Evolutionary conservation across 2,888 invertebrate species (phyloP).

Genomic region (Mesorhabditis sp.): DNA sequence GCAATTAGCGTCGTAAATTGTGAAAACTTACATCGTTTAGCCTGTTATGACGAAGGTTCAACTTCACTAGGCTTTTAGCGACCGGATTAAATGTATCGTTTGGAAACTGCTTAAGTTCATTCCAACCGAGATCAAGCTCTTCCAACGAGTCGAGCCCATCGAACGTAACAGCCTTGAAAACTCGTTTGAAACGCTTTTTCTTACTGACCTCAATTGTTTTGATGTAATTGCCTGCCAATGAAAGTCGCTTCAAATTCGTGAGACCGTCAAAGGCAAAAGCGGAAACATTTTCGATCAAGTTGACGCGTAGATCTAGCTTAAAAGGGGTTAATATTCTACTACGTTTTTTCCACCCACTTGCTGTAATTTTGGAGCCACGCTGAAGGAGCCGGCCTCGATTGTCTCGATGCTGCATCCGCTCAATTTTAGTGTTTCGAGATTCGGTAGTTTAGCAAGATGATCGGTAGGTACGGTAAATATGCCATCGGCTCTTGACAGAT

Average conservation of each 20-base stretch:
- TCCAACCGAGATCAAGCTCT: conserved; percentile 77
- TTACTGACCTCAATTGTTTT: conserved; percentile 1
- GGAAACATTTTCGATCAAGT: conserved; percentile 74
- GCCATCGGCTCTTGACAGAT: conserved; percentile 51
- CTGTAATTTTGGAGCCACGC: conserved; percentile 77
- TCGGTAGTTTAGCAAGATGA: conserved; percentile 28
- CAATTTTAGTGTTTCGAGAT: conserved; percentile 62
- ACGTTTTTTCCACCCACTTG: conserved; percentile 23
- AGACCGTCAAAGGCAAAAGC: conserved; percentile 80
- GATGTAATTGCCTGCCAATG: conserved; percentile 67
- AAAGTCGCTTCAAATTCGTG: conserved; percentile 77
- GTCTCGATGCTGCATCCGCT: conserved; percentile 61
- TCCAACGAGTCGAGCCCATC: conserved; percentile 78
- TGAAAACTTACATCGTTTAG: conserved; percentile 16
- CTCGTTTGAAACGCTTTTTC: conserved; percentile 9
- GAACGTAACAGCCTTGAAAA: conserved; percentile 75
- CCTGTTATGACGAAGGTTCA: conserved; percentile 44
- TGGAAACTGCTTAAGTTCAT: conserved; percentile 44
- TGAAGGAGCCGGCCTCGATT: conserved; percentile 73
- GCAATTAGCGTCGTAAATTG: no score
- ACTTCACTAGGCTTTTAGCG: conserved; percentile 22
- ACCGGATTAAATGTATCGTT: conserved; percentile 35
- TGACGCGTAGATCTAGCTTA: conserved; percentile 77
- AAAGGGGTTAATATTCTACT: conserved; percentile 14
- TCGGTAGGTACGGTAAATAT: conserved; percentile 34